Conservation (phyloP, 2,888 invertebrate species). For the Rhagophthalmus giganteus region DNA sequence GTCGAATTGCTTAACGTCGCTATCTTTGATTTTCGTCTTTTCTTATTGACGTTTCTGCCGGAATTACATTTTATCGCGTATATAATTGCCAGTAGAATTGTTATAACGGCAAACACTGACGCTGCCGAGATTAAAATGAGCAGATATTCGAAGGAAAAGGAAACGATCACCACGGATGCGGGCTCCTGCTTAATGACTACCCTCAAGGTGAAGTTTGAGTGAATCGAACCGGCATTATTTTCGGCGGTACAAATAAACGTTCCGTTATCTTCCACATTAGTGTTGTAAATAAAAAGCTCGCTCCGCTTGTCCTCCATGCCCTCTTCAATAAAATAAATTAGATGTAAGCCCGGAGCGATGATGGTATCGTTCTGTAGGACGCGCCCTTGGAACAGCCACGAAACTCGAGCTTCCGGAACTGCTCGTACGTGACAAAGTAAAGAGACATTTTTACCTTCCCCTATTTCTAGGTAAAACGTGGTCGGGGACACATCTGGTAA, state of each 20-base stretch:
- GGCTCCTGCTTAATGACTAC: constrained; percentile 75
- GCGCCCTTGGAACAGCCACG: constrained; percentile 83
- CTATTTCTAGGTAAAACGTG: constrained; percentile 74
- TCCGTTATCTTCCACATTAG: constrained; percentile 79
- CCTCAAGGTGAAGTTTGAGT: constrained; percentile 79
- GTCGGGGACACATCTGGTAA: constrained; percentile 77
- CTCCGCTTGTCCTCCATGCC: constrained; percentile 75
- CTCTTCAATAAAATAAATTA: constrained; percentile 73
- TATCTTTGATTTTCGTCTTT: constrained; percentile 58
- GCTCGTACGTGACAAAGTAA: constrained; percentile 79
- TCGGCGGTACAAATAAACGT: constrained; percentile 84
- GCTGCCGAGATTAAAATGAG: constrained; percentile 70
- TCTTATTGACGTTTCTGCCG: constrained; percentile 57
- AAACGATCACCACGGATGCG: constrained; percentile 39
- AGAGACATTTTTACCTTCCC: constrained; percentile 80
- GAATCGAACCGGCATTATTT: constrained; percentile 79
- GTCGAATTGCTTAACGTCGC: constrained; percentile 52
- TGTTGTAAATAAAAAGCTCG: constrained; percentile 77
- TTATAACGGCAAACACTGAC: constrained; percentile 65
- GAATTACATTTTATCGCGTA: constrained; percentile 49
- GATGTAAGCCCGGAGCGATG: constrained; percentile 66
- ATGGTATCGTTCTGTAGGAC: constrained; percentile 76
- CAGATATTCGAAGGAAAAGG: constrained; percentile 70
- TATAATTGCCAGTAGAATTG: constrained; percentile 68
- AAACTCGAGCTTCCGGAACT: constrained; percentile 77